Conservation (phyloP, 92 coral and sea anemone species). For the Nematostella vectensis region DNA sequence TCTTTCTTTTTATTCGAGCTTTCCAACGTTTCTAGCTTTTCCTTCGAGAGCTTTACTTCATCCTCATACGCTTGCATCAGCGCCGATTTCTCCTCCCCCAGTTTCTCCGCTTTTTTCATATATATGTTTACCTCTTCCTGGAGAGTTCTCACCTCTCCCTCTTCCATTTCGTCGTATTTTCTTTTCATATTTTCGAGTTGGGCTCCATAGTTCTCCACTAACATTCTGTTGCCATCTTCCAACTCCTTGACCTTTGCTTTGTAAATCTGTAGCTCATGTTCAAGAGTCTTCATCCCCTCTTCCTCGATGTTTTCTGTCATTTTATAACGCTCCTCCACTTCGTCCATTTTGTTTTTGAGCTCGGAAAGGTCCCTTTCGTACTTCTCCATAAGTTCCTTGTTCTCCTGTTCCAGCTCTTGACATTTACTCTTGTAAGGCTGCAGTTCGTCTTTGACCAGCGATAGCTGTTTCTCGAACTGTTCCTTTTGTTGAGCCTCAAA, state of each 20-base stretch:
- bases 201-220: conserved; percentile 75
- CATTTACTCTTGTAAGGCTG: conserved; percentile 61
- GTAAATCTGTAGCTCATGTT: conserved; percentile 58
- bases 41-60: conserved; percentile 23
- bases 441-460: conserved; percentile 71
- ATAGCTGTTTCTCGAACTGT: conserved; percentile 70
- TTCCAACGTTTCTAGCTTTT: conserved; percentile 15
- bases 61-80: conserved; percentile 39
- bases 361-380: conserved; percentile 63
- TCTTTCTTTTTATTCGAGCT: conserved; percentile 24
- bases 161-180: conserved; percentile 62
- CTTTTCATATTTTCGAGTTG: conserved; percentile 56
- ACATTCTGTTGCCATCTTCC: conserved; percentile 59
- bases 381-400: conserved; percentile 52
- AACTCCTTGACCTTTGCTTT: conserved; percentile 60
- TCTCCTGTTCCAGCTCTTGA: conserved; percentile 65
- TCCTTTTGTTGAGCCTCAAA: conserved; percentile 79
- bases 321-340: conserved; percentile 65
- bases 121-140: conserved; percentile 75
- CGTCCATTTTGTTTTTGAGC: conserved; percentile 52
- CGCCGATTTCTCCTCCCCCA: conserved; percentile 46
- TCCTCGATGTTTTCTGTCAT: conserved; percentile 57
- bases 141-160: conserved; percentile 63
- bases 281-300: conserved; percentile 46
- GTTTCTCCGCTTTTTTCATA: conserved; percentile 50